These are phyloP conservation scores for Eristalis pertinax DNA, from an alignment of 2,888 invertebrate species.

Conservation along the genomic window DNA sequence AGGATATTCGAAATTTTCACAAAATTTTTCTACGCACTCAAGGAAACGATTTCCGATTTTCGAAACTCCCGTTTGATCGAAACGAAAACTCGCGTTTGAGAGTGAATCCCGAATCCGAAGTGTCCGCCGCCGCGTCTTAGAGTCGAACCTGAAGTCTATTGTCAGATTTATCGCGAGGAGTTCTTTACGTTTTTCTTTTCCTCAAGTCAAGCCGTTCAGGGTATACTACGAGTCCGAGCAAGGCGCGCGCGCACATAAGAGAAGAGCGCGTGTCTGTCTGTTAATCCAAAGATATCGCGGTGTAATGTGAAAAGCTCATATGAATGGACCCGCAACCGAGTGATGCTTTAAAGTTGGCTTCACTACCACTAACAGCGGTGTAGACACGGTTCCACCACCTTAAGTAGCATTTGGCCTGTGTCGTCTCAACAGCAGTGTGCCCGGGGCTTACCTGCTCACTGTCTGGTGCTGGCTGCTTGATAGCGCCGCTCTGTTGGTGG, in stretches of 20 bases:
- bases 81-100: background rate
- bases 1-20: background rate
- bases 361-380: constrained; percentile 71
- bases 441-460: background rate
- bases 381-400: constrained; percentile 58
- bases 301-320: constrained; percentile 81
- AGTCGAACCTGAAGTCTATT: background rate
- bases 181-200: background rate
- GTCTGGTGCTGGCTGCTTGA: background rate
- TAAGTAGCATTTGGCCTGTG: constrained; percentile 40
- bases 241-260: constrained; percentile 75
- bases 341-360: constrained; percentile 79
- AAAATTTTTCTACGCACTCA: no score
- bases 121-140: background rate
- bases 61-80: background rate
- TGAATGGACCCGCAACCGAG: constrained; percentile 78
- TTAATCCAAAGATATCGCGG: constrained; percentile 80
- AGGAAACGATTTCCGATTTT: background rate
- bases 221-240: constrained; percentile 12
- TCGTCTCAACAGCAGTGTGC: background rate
- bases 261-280: constrained; percentile 75
- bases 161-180: no score
- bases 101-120: background rate
- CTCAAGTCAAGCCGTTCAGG: constrained; percentile 32
- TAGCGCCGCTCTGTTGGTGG: background rate